Evolutionary conservation across 2,888 invertebrate genomes (phyloP), one percentile per base, ranked within the genome.

Genomic region (Lordiphosa andalusiaca): DNA sequence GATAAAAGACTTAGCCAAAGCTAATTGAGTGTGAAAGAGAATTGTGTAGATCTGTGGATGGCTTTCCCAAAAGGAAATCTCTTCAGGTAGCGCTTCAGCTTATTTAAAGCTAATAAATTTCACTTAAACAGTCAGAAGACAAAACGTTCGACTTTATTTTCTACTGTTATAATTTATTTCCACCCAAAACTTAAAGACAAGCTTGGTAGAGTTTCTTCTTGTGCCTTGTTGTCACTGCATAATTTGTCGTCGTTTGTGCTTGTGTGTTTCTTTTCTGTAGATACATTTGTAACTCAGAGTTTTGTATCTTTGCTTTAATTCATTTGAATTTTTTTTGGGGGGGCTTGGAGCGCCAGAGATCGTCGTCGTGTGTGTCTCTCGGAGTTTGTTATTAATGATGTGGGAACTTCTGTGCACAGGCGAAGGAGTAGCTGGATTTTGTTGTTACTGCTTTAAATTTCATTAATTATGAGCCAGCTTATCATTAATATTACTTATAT

Each of bases 11-110:
- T 46, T 58, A 51, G 39, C 48, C 56, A 42, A 39, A 62, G 71
- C 82, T 85, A 85, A 86, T 85, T 83, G 85, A 85, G 86, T 84
- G 84, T 81, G 73, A 86, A 85, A 62, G 65, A 62, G 65, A 40
- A 49, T 16, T 59, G 53, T 53, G 50, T 21, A 23, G 33, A 33
- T 40, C 3, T 7, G 4, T 23, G 7, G 56, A 9, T 23, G 52
- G 41, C n/a, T 51, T 56, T 65, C 64, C 56, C 56, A 19, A 46
- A 13, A 46, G 50, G 50, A 57, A 42, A 49, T 39, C 30, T 25
- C 36, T 52, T 55, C 71, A 84, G 84, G 82, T 82, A 77, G 71
- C 71, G 33, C 55, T 57, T 16, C 35, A 48, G 44, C 49, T 36
- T 62, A 63, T 56, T 59, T 49, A 53, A 52, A 61, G 47, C 71